phyloP scores from a whole-genome alignment of 2,888 invertebrate species.

The Lathronympha strigana region DNA sequence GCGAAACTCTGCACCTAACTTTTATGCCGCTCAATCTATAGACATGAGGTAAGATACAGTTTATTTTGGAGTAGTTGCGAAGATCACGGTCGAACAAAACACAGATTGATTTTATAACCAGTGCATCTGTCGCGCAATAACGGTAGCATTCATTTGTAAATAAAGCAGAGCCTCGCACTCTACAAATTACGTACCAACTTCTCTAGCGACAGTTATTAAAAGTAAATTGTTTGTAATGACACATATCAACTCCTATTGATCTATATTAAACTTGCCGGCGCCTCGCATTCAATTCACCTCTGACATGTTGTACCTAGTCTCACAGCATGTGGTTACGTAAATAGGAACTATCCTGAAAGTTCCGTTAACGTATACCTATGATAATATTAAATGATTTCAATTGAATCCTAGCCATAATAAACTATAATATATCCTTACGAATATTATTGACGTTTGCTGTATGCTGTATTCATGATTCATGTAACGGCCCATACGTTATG shows the following conservation, averaged over 20 bases:
- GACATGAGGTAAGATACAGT: slow-evolving; percentile 69
- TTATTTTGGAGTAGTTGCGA: background rate
- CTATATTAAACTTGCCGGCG: slow-evolving; percentile 67
- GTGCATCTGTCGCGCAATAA: slow-evolving; percentile 26
- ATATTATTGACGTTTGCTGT: no score
- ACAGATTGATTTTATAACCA: slow-evolving; percentile 7
- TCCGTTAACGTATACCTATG: background rate
- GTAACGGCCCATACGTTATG: no score
- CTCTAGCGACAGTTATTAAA: slow-evolving; percentile 48
- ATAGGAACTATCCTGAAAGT: background rate
- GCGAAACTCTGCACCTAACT: slow-evolving; percentile 77
- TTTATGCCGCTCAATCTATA: slow-evolving; percentile 75
- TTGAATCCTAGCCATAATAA: background rate
- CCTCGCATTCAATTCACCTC: slow-evolving; percentile 65
- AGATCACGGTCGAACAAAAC: background rate
- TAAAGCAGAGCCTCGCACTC: slow-evolving; percentile 9
- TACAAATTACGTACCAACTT: slow-evolving; percentile 26
- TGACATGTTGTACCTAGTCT: slow-evolving; percentile 56
- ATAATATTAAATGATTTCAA: background rate
- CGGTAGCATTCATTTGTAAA: slow-evolving; percentile 24
- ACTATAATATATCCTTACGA: no score
- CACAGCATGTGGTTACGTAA: slow-evolving; percentile 25
- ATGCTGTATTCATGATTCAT: no score
- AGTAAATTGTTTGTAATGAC: slow-evolving; percentile 72
- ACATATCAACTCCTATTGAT: slow-evolving; percentile 75